Percentiles rank a stretch among this genome's conserved stretches.
phyloP scores from a whole-genome alignment of 2,888 invertebrate genomes.

The Agrilus biguttatus region DNA sequence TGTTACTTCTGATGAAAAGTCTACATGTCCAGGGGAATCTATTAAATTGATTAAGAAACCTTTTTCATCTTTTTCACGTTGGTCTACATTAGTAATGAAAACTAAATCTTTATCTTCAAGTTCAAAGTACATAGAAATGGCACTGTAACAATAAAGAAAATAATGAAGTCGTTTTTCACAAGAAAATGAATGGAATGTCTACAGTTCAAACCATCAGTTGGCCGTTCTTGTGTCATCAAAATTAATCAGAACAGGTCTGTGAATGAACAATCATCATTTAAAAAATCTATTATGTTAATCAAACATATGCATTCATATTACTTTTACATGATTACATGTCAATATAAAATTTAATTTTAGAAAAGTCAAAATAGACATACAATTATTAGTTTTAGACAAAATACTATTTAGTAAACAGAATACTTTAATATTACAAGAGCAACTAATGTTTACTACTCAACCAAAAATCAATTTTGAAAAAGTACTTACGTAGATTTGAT shows the following conservation, averaged over 20 bases:
- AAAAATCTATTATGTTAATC: neutral
- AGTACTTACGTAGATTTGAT: slow-evolving; percentile 95
- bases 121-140: slow-evolving; percentile 99
- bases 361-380: too few relatives aligned
- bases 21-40: slow-evolving; percentile 99
- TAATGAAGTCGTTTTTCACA: neutral
- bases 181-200: slow-evolving; percentile 1
- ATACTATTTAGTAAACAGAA: too few relatives aligned
- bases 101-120: slow-evolving; percentile 86
- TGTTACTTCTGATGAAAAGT: slow-evolving; percentile 99
- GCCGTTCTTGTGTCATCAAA: slow-evolving; percentile 42
- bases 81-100: slow-evolving; percentile 83
- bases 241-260: slow-evolving; percentile 28
- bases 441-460: neutral
- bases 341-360: too few relatives aligned
- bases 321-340: too few relatives aligned
- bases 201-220: slow-evolving; percentile 31
- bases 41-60: slow-evolving; percentile 99
- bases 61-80: slow-evolving; percentile 77
- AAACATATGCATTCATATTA: neutral
- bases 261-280: slow-evolving; percentile 39
- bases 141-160: slow-evolving; percentile 43
- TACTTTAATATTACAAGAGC: too few relatives aligned
- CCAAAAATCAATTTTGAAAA: neutral
- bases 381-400: too few relatives aligned